Percentiles rank a stretch among this genome's conserved stretches.
These are phyloP conservation scores for Cyphomyrus plagiostoma DNA, from an alignment of 2,113 vertebrate genomes.

Conservation along the genomic window DNA sequence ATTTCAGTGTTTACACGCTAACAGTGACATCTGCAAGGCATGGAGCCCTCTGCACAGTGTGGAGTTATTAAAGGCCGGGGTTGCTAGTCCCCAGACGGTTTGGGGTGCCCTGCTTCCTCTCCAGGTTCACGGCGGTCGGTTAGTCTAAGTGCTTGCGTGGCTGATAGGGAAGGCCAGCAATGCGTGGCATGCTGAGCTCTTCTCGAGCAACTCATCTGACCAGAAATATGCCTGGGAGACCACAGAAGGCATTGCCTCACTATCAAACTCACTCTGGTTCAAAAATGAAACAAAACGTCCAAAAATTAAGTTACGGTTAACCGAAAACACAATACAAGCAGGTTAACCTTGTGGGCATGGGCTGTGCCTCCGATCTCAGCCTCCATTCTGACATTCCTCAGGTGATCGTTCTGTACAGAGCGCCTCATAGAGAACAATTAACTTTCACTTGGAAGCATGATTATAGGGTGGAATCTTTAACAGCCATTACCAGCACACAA, in stretches of 20 bases:
- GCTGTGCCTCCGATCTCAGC: background rate
- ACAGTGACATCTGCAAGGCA: background rate
- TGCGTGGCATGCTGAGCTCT: background rate
- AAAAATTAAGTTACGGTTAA: background rate
- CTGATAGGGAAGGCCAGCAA: background rate
- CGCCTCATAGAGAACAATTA: background rate
- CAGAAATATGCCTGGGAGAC: background rate
- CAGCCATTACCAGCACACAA: background rate
- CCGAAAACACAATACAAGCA: background rate
- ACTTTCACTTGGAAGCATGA: background rate
- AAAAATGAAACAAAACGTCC: background rate
- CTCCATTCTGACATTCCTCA: background rate
- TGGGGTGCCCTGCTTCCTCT: background rate
- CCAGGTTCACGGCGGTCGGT: background rate
- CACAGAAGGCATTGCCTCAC: background rate
- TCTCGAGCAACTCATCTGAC: background rate
- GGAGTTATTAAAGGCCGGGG: background rate
- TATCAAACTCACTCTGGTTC: background rate
- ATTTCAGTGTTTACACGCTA: background rate
- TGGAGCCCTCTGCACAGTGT: background rate
- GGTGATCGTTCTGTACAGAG: background rate
- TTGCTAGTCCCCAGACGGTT: background rate
- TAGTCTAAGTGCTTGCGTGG: background rate
- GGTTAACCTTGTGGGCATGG: background rate
- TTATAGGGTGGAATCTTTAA: background rate